These are phyloP conservation scores for human (Homo sapiens) DNA, from an alignment of 2,113 vertebrate species.

Conservation along the genomic window GRCh38 chr2:2273501-2274000, in stretches of 20 bases:
- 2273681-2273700: rapidly evolving
- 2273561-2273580: rapidly evolving
- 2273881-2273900: neutral
- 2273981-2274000: neutral
- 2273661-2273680: rapidly evolving
- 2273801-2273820: rapidly evolving
- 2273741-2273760: rapidly evolving
- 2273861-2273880: neutral
- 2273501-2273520: neutral
- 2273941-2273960: neutral
- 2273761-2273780: neutral
- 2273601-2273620: neutral
- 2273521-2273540: too few relatives aligned
- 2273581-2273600: rapidly evolving
- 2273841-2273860: neutral
- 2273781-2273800: rapidly evolving
- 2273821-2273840: rapidly evolving
- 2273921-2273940: neutral
- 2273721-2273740: neutral
- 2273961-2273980: neutral
- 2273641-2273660: neutral
- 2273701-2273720: rapidly evolving
- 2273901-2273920: neutral
- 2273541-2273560: rapidly evolving
- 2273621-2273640: too few relatives aligned